A percentile compares a stretch with the other conserved stretches of the same genome.
Evolutionary conservation across 1,140 invertebrate species (phyloP).

Genomic region (Agrilus planipennis): DNA sequence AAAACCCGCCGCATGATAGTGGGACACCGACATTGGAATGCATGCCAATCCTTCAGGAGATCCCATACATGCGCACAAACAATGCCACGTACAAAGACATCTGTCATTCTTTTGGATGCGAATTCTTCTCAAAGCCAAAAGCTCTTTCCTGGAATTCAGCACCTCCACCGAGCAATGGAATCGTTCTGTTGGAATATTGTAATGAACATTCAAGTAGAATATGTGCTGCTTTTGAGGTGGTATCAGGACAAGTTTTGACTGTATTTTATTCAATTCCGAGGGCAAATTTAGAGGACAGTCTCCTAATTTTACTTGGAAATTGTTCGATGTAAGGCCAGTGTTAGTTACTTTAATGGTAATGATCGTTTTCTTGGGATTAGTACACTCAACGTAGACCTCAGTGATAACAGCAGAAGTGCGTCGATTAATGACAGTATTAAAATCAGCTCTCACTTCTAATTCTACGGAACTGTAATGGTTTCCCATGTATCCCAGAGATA

Average conservation of each 20-base stretch:
- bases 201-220: slow-evolving; percentile 30
- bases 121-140: slow-evolving; percentile 33
- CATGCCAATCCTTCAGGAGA: slow-evolving; percentile 28
- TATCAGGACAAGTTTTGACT: slow-evolving; percentile 28
- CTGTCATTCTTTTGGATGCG: slow-evolving; percentile 32
- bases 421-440: slow-evolving; percentile 32
- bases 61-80: slow-evolving; percentile 33
- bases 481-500: slow-evolving; percentile 31
- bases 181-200: slow-evolving; percentile 24
- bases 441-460: slow-evolving; percentile 35
- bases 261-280: slow-evolving; percentile 31
- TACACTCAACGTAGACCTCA: slow-evolving; percentile 35
- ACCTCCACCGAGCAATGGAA: slow-evolving; percentile 36
- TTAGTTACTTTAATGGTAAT: slow-evolving; percentile 36
- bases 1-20: slow-evolving; percentile 38
- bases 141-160: slow-evolving; percentile 31
- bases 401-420: slow-evolving; percentile 32
- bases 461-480: slow-evolving; percentile 31
- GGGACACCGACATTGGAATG: slow-evolving; percentile 24
- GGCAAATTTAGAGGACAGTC: slow-evolving; percentile 35
- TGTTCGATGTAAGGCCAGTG: slow-evolving; percentile 28
- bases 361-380: slow-evolving; percentile 28
- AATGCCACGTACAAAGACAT: slow-evolving; percentile 38
- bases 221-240: slow-evolving; percentile 34
- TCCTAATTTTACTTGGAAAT: slow-evolving; percentile 31